These are phyloP conservation scores for Heterodera carotae DNA, from an alignment of 1,140 invertebrate species.

Conservation along the genomic window DNA sequence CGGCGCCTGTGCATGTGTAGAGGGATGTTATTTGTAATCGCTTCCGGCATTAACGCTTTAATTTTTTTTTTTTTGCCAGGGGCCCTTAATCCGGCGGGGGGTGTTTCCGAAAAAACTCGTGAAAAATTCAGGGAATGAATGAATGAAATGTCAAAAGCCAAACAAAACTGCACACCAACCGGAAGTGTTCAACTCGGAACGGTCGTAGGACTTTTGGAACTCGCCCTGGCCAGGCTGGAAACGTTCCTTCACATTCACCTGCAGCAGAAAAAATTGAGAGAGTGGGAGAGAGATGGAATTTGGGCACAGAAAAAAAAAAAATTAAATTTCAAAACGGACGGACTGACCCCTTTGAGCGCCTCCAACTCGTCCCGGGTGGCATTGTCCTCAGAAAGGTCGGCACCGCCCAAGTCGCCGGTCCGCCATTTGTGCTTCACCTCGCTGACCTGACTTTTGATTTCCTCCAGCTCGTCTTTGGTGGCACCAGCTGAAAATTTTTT, in stretches of 20 bases:
- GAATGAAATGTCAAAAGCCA: constrained; percentile 35
- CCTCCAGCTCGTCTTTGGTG: constrained; percentile 52
- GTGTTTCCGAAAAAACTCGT: background rate
- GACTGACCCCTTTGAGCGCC: constrained; percentile 44
- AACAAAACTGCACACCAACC: constrained; percentile 22
- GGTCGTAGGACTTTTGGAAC: constrained; percentile 49
- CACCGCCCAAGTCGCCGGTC: constrained; percentile 63
- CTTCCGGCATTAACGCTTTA: no score
- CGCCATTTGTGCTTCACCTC: constrained; percentile 65
- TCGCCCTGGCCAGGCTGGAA: constrained; percentile 25
- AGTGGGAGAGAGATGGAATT: background rate
- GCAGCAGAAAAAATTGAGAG: constrained; percentile 3
- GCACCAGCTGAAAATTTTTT: constrained; percentile 19
- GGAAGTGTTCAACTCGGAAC: constrained; percentile 49
- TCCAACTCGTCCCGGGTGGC: constrained; percentile 57
- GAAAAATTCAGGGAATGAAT: constrained; percentile 18
- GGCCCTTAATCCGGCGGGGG: no score
- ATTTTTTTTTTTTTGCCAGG: no score
- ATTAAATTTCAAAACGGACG: constrained; percentile 24
- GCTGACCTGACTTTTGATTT: constrained; percentile 57
- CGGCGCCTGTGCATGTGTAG: constrained; percentile 10
- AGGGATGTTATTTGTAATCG: no score
- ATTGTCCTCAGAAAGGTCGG: constrained; percentile 51
- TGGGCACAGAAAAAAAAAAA: constrained; percentile 2
- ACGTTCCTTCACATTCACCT: constrained; percentile 25